Evolutionary conservation across 1,140 invertebrate species (phyloP).

Genomic region (Lepidurus arcticus): DNA sequence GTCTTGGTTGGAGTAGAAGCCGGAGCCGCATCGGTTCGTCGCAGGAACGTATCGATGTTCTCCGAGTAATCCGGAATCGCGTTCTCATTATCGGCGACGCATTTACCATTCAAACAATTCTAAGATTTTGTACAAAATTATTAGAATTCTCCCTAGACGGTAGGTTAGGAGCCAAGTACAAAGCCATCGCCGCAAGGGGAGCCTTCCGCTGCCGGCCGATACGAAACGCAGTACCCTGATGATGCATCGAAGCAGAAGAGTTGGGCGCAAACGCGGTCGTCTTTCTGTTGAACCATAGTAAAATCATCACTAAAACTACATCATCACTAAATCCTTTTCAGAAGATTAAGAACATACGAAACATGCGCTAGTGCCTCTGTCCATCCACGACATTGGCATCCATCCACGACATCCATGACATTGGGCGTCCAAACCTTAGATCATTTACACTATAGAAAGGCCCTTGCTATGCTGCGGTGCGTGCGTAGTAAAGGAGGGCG

Average conservation of each 20-base stretch:
- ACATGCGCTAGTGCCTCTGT: conserved; percentile 84
- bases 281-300: conserved; percentile 58
- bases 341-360: conserved; percentile 57
- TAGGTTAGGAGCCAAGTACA: conserved; percentile 50
- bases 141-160: background rate
- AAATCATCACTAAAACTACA: too few species aligned
- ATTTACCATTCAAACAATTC: conserved; percentile 85
- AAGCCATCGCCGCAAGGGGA: conserved; percentile 88
- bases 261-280: conserved; percentile 89
- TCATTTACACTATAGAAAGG: too few species aligned
- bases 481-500: too few species aligned
- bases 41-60: conserved; percentile 30
- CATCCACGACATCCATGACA: too few species aligned
- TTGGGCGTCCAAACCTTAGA: conserved; percentile 87
- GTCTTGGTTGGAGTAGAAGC: conserved; percentile 38
- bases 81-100: conserved; percentile 84
- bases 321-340: background rate
- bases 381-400: too few species aligned
- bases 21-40: conserved; percentile 36
- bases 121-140: conserved; percentile 46
- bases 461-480: too few species aligned
- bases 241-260: conserved; percentile 90
- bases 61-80: conserved; percentile 83
- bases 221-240: conserved; percentile 91
- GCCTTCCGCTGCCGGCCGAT: conserved; percentile 87